Evolutionary conservation across 2,113 vertebrate species (phyloP).

Genomic region (Cyphomyrus plagiostoma): DNA sequence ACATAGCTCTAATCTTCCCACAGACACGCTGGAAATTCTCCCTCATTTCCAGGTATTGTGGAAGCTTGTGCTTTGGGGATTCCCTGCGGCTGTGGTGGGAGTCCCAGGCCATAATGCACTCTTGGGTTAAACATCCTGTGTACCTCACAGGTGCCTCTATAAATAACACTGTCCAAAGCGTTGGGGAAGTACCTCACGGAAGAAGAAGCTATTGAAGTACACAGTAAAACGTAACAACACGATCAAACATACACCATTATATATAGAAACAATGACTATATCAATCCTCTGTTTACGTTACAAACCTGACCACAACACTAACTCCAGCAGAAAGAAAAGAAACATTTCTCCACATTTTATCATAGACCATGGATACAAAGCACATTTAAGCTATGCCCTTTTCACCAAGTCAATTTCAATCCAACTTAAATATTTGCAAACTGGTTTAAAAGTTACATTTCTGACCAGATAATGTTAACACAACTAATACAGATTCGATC

Average conservation of each 20-base stretch:
- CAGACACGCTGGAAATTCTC: background rate
- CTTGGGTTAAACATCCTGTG: background rate
- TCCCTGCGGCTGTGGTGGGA: background rate
- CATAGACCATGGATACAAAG: background rate
- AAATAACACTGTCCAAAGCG: background rate
- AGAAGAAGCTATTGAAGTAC: background rate
- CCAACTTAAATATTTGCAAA: background rate
- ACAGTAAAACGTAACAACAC: background rate
- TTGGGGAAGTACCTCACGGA: background rate
- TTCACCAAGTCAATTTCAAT: background rate
- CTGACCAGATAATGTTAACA: background rate
- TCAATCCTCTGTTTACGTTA: background rate
- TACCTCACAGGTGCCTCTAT: background rate
- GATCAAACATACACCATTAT: background rate
- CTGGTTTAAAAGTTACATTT: background rate
- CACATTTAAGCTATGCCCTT: background rate
- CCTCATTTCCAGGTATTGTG: background rate
- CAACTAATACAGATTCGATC: background rate
- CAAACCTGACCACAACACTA: background rate
- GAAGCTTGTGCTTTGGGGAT: background rate
- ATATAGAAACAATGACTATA: background rate
- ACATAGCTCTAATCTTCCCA: background rate
- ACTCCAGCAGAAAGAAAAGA: background rate
- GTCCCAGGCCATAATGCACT: background rate
- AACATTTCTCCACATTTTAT: background rate